phyloP scores from a whole-genome alignment of 2,888 invertebrate species.

The Netelia melanura region DNA sequence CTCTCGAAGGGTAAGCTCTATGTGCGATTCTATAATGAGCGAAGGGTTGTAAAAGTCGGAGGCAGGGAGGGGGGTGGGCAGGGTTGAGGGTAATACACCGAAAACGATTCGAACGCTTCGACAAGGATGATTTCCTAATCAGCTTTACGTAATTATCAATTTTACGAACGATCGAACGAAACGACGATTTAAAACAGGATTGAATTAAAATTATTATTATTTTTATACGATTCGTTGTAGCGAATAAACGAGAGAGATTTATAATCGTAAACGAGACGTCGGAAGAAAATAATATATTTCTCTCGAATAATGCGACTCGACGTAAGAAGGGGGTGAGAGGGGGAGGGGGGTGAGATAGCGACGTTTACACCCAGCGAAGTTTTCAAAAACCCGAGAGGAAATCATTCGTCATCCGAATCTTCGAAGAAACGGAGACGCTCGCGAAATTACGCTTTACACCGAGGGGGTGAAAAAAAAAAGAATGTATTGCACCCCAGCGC shows the following conservation, averaged over 20 bases:
- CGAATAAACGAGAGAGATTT: neutral
- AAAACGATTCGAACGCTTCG: conserved; percentile 1
- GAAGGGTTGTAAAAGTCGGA: conserved; percentile 20
- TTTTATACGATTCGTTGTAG: too few species aligned
- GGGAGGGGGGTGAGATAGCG: neutral
- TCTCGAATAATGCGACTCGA: conserved; percentile 1
- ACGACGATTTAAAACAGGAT: neutral
- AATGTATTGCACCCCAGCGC: neutral
- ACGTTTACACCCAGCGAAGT: neutral
- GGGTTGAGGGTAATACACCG: neutral
- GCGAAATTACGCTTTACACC: conserved; percentile 58
- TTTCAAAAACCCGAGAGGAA: neutral
- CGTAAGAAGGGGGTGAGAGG: neutral
- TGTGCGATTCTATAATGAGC: conserved; percentile 49
- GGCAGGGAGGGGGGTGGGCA: neutral
- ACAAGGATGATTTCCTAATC: neutral
- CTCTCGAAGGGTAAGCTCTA: conserved; percentile 36
- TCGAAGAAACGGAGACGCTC: conserved; percentile 35
- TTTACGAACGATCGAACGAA: neutral
- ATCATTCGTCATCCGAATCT: conserved; percentile 59
- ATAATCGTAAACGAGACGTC: neutral
- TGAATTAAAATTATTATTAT: too few species aligned
- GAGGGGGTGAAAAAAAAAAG: conserved; percentile 33
- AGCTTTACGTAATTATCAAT: conserved; percentile 16
- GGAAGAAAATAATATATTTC: neutral